Evolutionary conservation across 2,888 invertebrate genomes (phyloP).

Genomic region (Cephus nigrinus): DNA sequence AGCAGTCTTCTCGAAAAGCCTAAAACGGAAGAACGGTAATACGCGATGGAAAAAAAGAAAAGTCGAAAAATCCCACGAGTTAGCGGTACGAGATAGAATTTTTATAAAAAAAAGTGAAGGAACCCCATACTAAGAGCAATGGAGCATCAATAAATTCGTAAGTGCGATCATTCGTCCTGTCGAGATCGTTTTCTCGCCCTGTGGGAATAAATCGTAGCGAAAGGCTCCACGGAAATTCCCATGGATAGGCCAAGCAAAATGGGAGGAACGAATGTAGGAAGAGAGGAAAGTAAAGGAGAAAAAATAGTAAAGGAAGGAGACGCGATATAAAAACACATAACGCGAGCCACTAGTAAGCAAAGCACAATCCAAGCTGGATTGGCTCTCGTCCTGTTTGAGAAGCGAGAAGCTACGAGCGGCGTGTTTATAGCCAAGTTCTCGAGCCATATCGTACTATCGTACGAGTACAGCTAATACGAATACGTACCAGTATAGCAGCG

Average conservation of each 20-base stretch:
- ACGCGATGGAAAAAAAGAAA: neutral
- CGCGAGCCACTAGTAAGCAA: constrained; percentile 51
- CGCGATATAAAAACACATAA: constrained; percentile 46
- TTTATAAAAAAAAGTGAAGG: neutral
- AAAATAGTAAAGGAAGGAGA: constrained; percentile 5
- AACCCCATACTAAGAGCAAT: neutral
- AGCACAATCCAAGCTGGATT: constrained; percentile 44
- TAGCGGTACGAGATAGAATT: neutral
- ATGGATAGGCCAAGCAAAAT: constrained; percentile 37
- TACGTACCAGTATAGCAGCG: neutral
- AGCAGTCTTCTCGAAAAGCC: neutral
- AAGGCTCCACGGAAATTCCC: constrained; percentile 41
- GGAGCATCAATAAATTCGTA: constrained; percentile 24
- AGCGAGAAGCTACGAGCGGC: constrained; percentile 4
- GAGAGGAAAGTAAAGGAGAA: neutral
- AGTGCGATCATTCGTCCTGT: constrained; percentile 28
- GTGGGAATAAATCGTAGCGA: constrained; percentile 12
- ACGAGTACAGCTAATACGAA: neutral
- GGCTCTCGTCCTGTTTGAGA: constrained; percentile 33
- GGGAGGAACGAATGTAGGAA: neutral
- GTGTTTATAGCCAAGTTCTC: constrained; percentile 41
- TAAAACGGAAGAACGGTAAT: neutral
- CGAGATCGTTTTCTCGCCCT: neutral
- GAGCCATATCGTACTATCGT: constrained; percentile 28
- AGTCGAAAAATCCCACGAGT: neutral